A percentile compares a stretch with the other conserved stretches of the same genome.
Evolutionary conservation across 2,888 invertebrate species (phyloP).

Genomic region (Hyposoter didymator): DNA sequence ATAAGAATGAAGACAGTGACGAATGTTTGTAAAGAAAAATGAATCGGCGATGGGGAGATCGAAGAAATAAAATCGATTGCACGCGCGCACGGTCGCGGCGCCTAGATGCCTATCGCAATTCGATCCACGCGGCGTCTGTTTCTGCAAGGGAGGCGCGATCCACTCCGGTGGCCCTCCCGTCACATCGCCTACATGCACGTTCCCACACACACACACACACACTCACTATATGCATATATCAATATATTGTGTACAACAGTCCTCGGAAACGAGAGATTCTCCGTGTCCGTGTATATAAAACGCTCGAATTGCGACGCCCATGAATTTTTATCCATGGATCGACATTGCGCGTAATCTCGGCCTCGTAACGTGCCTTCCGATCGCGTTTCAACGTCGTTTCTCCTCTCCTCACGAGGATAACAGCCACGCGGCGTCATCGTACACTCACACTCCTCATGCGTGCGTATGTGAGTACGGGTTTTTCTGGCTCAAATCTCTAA

Average conservation of each 20-base stretch:
- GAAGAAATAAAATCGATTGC: slow-evolving; percentile 56
- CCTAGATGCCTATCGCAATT: slow-evolving; percentile 68
- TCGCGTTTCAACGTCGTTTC: slow-evolving; percentile 24
- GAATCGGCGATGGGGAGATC: slow-evolving; percentile 27
- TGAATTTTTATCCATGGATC: slow-evolving; percentile 36
- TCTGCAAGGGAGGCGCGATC: slow-evolving; percentile 42
- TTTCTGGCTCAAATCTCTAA: not conserved
- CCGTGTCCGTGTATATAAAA: not conserved
- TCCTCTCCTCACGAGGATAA: not conserved
- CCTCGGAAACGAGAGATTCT: not conserved
- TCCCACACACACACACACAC: not conserved
- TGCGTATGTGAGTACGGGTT: not conserved
- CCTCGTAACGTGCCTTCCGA: slow-evolving; percentile 38
- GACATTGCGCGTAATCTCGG: slow-evolving; percentile 36
- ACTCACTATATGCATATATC: not conserved
- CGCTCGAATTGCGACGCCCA: not conserved
- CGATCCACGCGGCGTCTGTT: slow-evolving; percentile 28
- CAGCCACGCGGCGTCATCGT: not conserved
- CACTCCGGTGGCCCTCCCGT: slow-evolving; percentile 58
- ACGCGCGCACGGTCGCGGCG: slow-evolving; percentile 47
- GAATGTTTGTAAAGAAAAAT: slow-evolving; percentile 7
- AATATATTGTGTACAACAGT: slow-evolving; percentile 4
- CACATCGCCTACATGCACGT: slow-evolving; percentile 5
- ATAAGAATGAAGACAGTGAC: not conserved
- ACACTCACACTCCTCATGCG: not conserved